Evolutionary conservation across 2,888 invertebrate species (phyloP), one percentile per base, ranked within the genome.

Genomic region (Spilosoma lubricipeda): DNA sequence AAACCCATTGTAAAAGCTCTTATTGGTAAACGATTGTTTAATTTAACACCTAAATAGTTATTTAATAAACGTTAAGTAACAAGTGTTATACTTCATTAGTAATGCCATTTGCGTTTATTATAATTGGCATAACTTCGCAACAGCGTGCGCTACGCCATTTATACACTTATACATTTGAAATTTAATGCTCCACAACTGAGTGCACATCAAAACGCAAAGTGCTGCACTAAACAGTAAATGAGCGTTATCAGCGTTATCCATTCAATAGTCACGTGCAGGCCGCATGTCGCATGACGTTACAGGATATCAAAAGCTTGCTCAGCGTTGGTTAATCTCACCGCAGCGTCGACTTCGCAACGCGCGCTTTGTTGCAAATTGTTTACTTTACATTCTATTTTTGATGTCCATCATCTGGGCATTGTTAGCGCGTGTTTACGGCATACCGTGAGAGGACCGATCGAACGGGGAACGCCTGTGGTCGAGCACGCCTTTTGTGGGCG

Each of bases 351-450:
- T 91, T 88, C 88, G 88, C 90, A 88, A 83, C 90, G 90, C 88
- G 87, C 92, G 93, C 92, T 94, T 93, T 94, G 94, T 94, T 93
- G 93, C 93, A 89, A 83, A 89, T 83, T 94, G 95, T 95, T 95
- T 95, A 95, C 91, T 87, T 92, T 94, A 91, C 88, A 92, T 90
- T 94, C 95, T 95, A 95, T 95, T 95, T 95, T 93, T 90, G 93
- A 90, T 92, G 94, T 93, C 93, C 94, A 93, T 95, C 95, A 94
- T 95, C 94, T 95, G 94, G 94, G 87, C 95, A 95, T 95, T 95
- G 95, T 95, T 95, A 94, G 89, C 91, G 80, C 52, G 85, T 93
- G 93, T 93, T 94, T 93, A 93, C 90, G 81, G 86, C 83, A 85
- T 81, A 83, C 86, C 85, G 87, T 88, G 86, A 83, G 88, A 87